These are phyloP conservation scores for Pachycephala philippinensis DNA, from an alignment of 2,113 vertebrate genomes.

Conservation along the genomic window DNA sequence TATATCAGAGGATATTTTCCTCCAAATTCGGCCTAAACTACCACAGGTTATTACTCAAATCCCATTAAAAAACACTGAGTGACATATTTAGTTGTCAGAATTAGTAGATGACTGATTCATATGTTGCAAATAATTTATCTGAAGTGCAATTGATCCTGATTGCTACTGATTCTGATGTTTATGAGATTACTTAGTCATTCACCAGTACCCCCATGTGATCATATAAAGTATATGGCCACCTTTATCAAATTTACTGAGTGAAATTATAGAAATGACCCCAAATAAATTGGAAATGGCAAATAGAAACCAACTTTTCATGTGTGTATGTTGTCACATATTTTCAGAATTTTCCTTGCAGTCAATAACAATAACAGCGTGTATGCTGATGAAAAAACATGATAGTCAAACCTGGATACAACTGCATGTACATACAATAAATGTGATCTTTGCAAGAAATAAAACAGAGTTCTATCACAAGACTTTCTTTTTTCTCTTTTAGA, in stretches of 20 bases:
- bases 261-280: not conserved
- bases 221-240: not conserved
- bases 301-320: not conserved
- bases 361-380: not conserved
- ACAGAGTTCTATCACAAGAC: not conserved
- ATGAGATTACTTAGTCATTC: not conserved
- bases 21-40: no score
- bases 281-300: not conserved
- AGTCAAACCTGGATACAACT: not conserved
- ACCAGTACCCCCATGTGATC: not conserved
- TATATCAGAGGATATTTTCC: no score
- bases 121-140: not conserved
- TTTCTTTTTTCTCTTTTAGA: not conserved
- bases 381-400: not conserved
- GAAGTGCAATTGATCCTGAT: not conserved
- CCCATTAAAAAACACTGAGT: not conserved
- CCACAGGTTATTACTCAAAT: not conserved
- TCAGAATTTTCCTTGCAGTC: not conserved
- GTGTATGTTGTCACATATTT: not conserved
- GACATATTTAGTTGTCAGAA: not conserved
- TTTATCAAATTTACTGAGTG: not conserved
- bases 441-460: not conserved
- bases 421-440: not conserved
- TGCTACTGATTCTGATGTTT: not conserved
- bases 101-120: not conserved